A percentile compares a stretch with the other conserved stretches of the same genome.
phyloP scores from a whole-genome alignment of 2,888 invertebrate species.

The Mechanitis mazaeus region DNA sequence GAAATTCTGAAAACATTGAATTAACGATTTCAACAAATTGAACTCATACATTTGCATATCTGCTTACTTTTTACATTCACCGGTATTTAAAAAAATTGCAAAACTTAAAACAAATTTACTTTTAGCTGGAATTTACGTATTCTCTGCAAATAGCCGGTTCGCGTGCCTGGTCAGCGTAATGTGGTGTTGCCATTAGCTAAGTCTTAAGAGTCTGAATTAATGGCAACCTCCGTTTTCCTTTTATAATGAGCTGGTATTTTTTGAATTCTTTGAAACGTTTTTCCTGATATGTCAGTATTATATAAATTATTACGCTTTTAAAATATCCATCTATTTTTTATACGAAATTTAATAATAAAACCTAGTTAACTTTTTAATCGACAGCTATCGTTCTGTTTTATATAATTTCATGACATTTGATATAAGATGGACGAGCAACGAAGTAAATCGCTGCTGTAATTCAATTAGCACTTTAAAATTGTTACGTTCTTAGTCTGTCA shows the following conservation, averaged over 20 bases:
- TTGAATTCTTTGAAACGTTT: constrained; percentile 1
- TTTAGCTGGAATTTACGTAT: constrained; percentile 12
- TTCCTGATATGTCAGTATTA: constrained; percentile 2
- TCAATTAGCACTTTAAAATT: background rate
- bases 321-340: background rate
- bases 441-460: no score
- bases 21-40: no score
- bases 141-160: constrained; percentile 22
- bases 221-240: constrained; percentile 19
- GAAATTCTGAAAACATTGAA: no score
- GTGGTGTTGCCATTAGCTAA: constrained; percentile 28
- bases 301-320: background rate
- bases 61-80: background rate
- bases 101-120: constrained; percentile 3
- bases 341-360: background rate
- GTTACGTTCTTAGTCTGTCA: background rate
- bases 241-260: constrained; percentile 15
- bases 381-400: background rate
- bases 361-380: background rate
- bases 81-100: background rate
- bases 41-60: background rate
- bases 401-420: no score
- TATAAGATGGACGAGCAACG: no score
- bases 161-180: constrained; percentile 26
- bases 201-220: constrained; percentile 25